These are phyloP conservation scores for Kryphioiulus occultus DNA, from an alignment of 2,888 invertebrate genomes.

Conservation along the genomic window DNA sequence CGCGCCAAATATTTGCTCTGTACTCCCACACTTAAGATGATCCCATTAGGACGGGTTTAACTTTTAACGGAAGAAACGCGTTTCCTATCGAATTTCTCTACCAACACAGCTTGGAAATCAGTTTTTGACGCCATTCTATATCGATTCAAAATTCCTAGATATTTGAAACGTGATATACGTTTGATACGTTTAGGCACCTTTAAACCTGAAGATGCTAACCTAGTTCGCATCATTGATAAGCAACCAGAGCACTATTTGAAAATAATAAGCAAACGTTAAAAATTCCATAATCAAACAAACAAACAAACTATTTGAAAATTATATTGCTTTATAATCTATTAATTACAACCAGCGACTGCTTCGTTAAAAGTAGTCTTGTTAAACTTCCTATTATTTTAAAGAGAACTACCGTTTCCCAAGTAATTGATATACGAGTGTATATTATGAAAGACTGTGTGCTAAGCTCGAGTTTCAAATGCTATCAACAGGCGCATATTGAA, in stretches of 20 bases:
- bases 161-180: neutral
- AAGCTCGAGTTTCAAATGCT: no score
- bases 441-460: no score
- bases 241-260: neutral
- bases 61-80: neutral
- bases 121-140: neutral
- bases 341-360: no score
- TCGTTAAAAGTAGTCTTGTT: no score
- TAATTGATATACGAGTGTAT: no score
- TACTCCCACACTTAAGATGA: constrained; percentile 15
- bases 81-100: neutral
- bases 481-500: no score
- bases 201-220: neutral
- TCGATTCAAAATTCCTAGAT: neutral
- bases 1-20: constrained; percentile 17
- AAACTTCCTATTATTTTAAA: no score
- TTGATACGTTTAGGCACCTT: neutral
- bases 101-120: neutral
- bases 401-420: no score
- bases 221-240: neutral
- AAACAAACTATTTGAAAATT: no score
- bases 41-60: constrained; percentile 13
- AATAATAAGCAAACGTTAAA: no score
- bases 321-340: no score
- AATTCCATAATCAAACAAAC: no score